phyloP scores from a whole-genome alignment of 2,113 vertebrate species.

The Shinisaurus crocodilurus region DNA sequence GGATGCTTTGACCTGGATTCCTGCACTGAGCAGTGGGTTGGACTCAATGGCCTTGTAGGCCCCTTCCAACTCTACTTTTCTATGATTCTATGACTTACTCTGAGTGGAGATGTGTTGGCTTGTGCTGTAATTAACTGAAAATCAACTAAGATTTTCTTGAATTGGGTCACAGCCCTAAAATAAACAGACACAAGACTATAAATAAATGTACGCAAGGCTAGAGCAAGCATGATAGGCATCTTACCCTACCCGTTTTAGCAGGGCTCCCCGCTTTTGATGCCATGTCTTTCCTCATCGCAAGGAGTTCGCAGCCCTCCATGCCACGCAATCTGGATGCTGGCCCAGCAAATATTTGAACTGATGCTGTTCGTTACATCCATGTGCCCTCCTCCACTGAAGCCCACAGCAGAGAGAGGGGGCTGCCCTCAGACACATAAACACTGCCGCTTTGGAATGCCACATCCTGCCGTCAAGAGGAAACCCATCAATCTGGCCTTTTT shows the following conservation, averaged over 20 bases:
- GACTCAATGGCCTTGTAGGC: no score
- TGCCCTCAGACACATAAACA: background rate
- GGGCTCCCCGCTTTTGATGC: background rate
- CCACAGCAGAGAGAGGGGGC: background rate
- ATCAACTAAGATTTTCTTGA: background rate
- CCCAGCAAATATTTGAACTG: background rate
- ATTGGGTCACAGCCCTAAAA: background rate
- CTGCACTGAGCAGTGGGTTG: no score
- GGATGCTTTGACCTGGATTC: no score
- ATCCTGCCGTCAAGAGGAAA: constrained; percentile 3
- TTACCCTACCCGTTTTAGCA: background rate
- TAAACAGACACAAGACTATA: background rate
- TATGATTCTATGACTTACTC: no score
- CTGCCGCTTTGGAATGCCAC: no score
- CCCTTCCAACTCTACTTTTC: no score
- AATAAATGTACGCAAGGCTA: no score
- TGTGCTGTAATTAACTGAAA: background rate
- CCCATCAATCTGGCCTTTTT: background rate
- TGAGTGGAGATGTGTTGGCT: no score
- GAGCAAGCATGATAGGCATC: background rate
- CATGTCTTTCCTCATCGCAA: background rate
- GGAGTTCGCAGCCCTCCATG: fast-evolving
- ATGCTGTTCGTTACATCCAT: background rate
- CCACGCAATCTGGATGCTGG: background rate
- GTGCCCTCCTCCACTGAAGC: background rate